Percentiles rank a stretch among this genome's conserved stretches.
phyloP scores from a whole-genome alignment of 2,797 vertebrate genomes.

The Prionace glauca region DNA sequence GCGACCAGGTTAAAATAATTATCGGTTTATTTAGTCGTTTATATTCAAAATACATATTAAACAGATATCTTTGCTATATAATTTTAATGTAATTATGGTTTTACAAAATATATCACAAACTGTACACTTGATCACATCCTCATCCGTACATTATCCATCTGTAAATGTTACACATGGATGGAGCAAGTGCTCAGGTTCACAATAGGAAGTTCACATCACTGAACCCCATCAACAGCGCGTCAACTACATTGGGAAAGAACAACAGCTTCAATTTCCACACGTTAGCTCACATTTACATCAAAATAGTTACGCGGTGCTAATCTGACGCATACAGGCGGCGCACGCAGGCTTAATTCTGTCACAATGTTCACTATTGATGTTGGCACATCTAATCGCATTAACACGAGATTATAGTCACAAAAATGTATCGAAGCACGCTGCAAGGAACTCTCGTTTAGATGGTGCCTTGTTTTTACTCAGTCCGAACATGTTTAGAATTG shows the following conservation, averaged over 20 bases:
- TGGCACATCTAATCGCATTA: not conserved
- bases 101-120: conserved; percentile 38
- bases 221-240: not conserved
- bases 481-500: not conserved
- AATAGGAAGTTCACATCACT: not conserved
- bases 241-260: not conserved
- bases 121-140: conserved; percentile 25
- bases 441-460: not conserved
- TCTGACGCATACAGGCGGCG: not conserved
- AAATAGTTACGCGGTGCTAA: not conserved
- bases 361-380: conserved; percentile 2
- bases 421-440: not conserved
- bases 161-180: conserved; percentile 2
- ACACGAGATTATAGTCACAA: not conserved
- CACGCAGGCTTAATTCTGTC: not conserved
- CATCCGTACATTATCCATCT: conserved; percentile 14
- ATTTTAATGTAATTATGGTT: conserved; percentile 28
- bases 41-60: conserved; percentile 37
- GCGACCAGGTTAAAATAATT: not conserved
- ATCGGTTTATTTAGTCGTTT: conserved; percentile 22
- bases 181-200: not conserved
- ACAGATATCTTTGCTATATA: conserved; percentile 13
- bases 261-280: not conserved
- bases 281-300: not conserved
- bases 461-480: not conserved